Evolutionary conservation across 2,888 invertebrate genomes (phyloP), one percentile per base, ranked within the genome.

Genomic region (Tetramorium bicarinatum): DNA sequence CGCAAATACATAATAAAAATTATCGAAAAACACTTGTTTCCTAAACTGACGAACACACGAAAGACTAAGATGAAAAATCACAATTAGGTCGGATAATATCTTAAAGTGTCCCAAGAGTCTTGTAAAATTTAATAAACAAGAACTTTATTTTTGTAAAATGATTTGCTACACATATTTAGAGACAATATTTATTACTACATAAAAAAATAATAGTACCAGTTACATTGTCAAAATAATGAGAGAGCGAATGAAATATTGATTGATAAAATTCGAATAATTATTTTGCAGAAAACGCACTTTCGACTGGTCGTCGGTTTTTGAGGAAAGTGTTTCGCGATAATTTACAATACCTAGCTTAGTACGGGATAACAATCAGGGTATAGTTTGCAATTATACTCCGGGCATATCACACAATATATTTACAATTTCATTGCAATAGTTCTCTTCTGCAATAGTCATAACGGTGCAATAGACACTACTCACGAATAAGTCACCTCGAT

Each of bases 391-490:
- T 80, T 71, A 13, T 71, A 80, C 47, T 71, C 59, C 59, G 71
- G 59, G 79, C 79, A 80, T 80, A 71, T 80, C 79, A 80, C 56
- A 76, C 49, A 64, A 21, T 62, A 52, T 54, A 67, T 59, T 79
- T 76, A 72, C 77, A 62, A 56, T 71, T 71, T 52, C 67, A 54
- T 74, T 44, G 49, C 59, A 67, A 56, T 76, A 76, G 44, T 59
- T 49, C 4, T 62, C 38, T 25, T 64, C 59, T 29, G 82, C 85
- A 81, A 83, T 80, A 84, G 75, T 25, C 74, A 61, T 69, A 75
- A 56, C 69, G 77, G 86, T 88, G 88, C 88, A 88, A 88, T 88
- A 88, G 69, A 61, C 47, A 59, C 59, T n/a, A 71, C 1, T 15
- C 66, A 41, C 41, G 62, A 41, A 54, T 61, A 80, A 80, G 13